Conservation (phyloP, 35 echinoderm and acorn worm species). For the Acanthaster planci region DNA sequence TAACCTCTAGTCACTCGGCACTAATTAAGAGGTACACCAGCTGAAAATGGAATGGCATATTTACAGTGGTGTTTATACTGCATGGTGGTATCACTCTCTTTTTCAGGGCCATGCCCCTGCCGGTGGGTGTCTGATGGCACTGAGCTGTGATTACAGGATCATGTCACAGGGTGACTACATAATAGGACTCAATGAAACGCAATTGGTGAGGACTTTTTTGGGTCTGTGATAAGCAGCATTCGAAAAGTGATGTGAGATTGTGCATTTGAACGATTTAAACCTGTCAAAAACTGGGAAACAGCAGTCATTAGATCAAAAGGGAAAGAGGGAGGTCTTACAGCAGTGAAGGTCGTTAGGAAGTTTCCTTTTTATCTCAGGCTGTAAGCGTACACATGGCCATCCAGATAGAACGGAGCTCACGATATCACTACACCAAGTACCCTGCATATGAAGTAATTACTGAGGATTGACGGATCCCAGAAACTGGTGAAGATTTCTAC, state of each 20-base stretch:
- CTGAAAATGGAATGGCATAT: too few relatives aligned
- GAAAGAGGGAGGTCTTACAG: neutral
- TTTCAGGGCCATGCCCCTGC: conserved; percentile 40
- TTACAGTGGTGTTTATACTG: too few relatives aligned
- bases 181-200: conserved; percentile 36
- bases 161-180: conserved; percentile 31
- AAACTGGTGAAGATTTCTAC: too few relatives aligned
- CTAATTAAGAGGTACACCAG: too few relatives aligned
- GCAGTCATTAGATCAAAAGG: neutral
- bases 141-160: conserved; percentile 43
- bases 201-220: conserved; percentile 20
- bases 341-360: neutral
- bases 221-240: neutral
- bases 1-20: too few relatives aligned
- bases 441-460: too few relatives aligned
- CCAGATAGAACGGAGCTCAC: too few relatives aligned
- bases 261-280: neutral
- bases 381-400: too few relatives aligned
- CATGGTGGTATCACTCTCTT: too few relatives aligned
- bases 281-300: neutral
- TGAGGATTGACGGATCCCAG: too few relatives aligned
- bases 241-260: neutral
- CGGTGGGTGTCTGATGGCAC: conserved; percentile 36
- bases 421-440: too few relatives aligned
- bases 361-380: neutral